Conservation (phyloP, 1,140 invertebrate genomes). For the Magallana angulata region DNA sequence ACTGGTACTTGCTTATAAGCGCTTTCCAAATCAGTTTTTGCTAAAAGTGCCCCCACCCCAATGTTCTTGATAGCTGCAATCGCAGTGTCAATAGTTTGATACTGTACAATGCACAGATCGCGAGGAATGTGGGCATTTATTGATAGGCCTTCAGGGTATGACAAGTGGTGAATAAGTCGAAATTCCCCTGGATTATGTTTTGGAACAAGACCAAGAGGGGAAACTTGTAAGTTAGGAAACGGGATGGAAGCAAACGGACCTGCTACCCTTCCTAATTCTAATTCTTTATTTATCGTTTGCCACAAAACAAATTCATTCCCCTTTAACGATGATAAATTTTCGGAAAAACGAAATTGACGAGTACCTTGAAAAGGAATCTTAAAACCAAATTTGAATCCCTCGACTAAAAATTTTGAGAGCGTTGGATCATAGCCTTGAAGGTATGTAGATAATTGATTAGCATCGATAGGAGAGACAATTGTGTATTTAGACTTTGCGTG, state of each 20-base stretch:
- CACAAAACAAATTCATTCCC: not conserved
- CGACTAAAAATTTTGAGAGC: not conserved
- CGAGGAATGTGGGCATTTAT: too few relatives aligned
- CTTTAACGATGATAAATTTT: not conserved
- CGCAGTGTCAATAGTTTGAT: too few relatives aligned
- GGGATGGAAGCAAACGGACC: slow-evolving; percentile 23
- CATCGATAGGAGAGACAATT: too few relatives aligned
- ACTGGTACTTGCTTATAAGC: slow-evolving; percentile 47
- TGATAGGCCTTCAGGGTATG: too few relatives aligned
- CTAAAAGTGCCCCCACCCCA: slow-evolving; percentile 4
- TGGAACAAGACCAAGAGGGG: slow-evolving; percentile 43
- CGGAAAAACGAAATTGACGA: too few relatives aligned
- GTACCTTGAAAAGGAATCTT: not conserved
- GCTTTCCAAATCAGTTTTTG: slow-evolving; percentile 42
- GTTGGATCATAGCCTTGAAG: not conserved
- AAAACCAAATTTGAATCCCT: not conserved
- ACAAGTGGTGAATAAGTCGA: too few relatives aligned
- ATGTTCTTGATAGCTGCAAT: not conserved
- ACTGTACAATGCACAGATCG: too few relatives aligned
- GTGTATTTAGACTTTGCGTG: too few relatives aligned
- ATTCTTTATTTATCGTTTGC: not conserved
- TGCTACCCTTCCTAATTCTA: not conserved
- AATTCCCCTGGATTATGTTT: not conserved
- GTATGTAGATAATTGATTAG: too few relatives aligned
- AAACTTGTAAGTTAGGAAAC: slow-evolving; percentile 35